Percentiles rank a stretch among this genome's conserved stretches.
phyloP scores from a whole-genome alignment of 2,113 vertebrate genomes.

The Mystacornis crossleyi region DNA sequence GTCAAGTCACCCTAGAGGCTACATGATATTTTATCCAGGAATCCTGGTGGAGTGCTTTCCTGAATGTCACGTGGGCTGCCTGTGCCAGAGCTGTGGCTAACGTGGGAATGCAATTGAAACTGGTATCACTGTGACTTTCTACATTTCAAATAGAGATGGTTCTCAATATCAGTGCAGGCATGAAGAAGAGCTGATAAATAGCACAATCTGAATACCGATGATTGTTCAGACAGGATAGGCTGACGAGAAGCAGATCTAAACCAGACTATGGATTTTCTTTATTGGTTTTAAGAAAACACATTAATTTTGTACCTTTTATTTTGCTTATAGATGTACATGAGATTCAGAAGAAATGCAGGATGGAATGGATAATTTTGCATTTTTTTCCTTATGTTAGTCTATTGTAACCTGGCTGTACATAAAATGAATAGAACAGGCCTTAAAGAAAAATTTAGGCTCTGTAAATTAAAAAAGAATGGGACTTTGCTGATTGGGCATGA shows the following conservation, averaged over 20 bases:
- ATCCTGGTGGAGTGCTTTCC: conserved; percentile 56
- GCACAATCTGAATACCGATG: conserved; percentile 72
- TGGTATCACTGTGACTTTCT: conserved; percentile 78
- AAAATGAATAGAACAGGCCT: conserved; percentile 59
- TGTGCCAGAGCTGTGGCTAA: conserved; percentile 23
- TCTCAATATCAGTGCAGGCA: conserved; percentile 55
- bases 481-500: conserved; percentile 68
- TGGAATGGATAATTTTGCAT: conserved; percentile 46
- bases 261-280: conserved; percentile 38
- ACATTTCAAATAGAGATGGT: conserved; percentile 57
- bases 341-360: conserved; percentile 69
- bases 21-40: conserved; percentile 28
- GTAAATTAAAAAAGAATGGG: conserved; percentile 47
- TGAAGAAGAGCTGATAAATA: conserved; percentile 66
- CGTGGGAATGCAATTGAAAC: conserved; percentile 49
- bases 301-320: conserved; percentile 69
- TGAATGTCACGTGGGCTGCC: conserved; percentile 35
- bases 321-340: conserved; percentile 65
- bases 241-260: conserved; percentile 50
- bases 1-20: conserved; percentile 15
- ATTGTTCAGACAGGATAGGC: conserved; percentile 65
- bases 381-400: conserved; percentile 69
- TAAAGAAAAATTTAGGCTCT: conserved; percentile 67
- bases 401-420: conserved; percentile 73
- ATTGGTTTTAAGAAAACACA: conserved; percentile 41